These are phyloP conservation scores for Aplysina aerophoba DNA, from an alignment of 37 sponge, comb jelly and placozoan species.

Conservation along the genomic window DNA sequence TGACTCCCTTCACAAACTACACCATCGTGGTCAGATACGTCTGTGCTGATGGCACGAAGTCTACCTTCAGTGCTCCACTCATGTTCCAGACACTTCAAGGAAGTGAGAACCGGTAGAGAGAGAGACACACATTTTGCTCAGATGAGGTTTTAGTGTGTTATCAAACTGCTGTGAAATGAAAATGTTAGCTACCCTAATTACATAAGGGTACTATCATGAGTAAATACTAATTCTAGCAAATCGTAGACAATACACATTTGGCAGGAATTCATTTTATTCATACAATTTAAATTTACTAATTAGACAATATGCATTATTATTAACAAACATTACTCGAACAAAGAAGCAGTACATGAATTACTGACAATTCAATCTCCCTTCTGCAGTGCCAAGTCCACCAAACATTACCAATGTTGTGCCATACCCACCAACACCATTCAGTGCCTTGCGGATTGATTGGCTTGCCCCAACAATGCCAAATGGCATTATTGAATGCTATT, in stretches of 20 bases:
- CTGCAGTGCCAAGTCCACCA: conserved; percentile 5
- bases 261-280: too few species aligned
- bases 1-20: conserved; percentile 17
- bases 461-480: conserved; percentile 3
- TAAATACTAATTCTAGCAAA: too few species aligned
- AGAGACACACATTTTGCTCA: too few species aligned
- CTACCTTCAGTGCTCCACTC: background rate
- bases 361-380: background rate
- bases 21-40: background rate
- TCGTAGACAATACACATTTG: too few species aligned
- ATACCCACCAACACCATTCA: too few species aligned
- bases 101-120: background rate
- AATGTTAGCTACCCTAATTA: too few species aligned
- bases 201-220: too few species aligned
- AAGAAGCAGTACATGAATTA: background rate
- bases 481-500: background rate
- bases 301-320: too few species aligned
- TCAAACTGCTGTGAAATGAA: too few species aligned
- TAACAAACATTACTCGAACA: too few species aligned
- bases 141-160: too few species aligned
- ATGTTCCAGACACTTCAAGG: background rate
- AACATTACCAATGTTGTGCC: background rate
- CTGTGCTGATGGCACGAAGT: background rate
- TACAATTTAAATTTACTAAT: too few species aligned
- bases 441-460: background rate